phyloP scores from a whole-genome alignment of 2,888 invertebrate genomes.

The Euplexia lucipara region DNA sequence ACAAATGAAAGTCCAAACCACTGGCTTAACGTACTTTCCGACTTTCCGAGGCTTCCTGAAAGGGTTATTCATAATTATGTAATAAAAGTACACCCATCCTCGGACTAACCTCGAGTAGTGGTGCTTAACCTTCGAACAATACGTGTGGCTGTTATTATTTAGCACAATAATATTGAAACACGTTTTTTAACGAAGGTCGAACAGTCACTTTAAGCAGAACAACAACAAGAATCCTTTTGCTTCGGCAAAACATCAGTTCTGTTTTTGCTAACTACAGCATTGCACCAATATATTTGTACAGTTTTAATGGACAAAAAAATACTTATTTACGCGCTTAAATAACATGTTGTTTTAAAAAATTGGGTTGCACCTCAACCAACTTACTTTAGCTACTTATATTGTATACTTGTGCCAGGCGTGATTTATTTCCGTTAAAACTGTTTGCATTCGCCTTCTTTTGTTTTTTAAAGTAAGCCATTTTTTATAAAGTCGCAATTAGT shows the following conservation, averaged over 20 bases:
- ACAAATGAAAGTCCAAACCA: too few relatives aligned
- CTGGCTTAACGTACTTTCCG: too few relatives aligned
- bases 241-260: constrained; percentile 2
- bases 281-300: neutral
- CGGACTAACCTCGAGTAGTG: too few relatives aligned
- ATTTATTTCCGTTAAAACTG: neutral
- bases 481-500: neutral
- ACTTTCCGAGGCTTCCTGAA: too few relatives aligned
- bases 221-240: neutral
- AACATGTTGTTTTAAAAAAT: too few relatives aligned
- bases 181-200: constrained; percentile 38
- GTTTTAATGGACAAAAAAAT: neutral
- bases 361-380: too few relatives aligned
- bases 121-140: too few relatives aligned
- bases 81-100: too few relatives aligned
- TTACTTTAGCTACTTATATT: too few relatives aligned
- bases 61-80: too few relatives aligned
- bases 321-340: neutral
- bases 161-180: constrained; percentile 18
- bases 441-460: neutral
- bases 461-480: neutral
- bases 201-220: constrained; percentile 22
- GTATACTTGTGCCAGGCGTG: too few relatives aligned
- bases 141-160: too few relatives aligned
- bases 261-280: neutral